Conservation (phyloP, 2,888 invertebrate species). For the Hirtodrosophila trivittata region DNA sequence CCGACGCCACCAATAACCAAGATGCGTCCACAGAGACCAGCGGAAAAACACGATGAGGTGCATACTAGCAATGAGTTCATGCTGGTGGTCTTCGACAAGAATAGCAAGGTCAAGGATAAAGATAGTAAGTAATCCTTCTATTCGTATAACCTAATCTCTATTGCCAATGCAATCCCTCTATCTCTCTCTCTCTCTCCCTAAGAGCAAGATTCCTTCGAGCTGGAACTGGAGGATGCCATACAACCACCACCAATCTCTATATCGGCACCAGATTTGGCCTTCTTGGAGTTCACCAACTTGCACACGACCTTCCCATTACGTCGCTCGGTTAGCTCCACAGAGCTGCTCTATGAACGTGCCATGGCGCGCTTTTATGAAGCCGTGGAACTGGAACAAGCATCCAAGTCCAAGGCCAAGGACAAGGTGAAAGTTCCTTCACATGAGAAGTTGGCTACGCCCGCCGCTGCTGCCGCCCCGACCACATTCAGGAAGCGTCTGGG, state of each 20-base stretch:
- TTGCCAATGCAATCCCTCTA: background rate
- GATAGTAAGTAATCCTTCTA: slow-evolving; percentile 83
- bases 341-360: slow-evolving; percentile 91
- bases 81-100: slow-evolving; percentile 88
- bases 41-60: slow-evolving; percentile 83
- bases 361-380: slow-evolving; percentile 93
- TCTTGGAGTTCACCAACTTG: slow-evolving; percentile 85
- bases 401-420: slow-evolving; percentile 82
- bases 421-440: slow-evolving; percentile 65
- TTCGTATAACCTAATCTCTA: background rate
- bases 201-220: slow-evolving; percentile 86
- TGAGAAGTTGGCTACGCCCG: slow-evolving; percentile 52
- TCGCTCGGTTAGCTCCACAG: slow-evolving; percentile 91
- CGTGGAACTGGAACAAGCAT: slow-evolving; percentile 89
- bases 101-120: slow-evolving; percentile 84
- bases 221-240: slow-evolving; percentile 88
- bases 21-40: slow-evolving; percentile 53
- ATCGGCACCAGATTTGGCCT: slow-evolving; percentile 91
- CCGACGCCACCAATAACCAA: slow-evolving; percentile 29
- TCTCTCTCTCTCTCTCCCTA: no score
- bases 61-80: slow-evolving; percentile 92
- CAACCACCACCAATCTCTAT: slow-evolving; percentile 92
- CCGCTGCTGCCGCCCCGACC: slow-evolving; percentile 23
- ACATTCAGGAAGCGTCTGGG: slow-evolving; percentile 84
- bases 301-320: slow-evolving; percentile 86